Percentiles rank a stretch among this genome's conserved stretches.
Evolutionary conservation across 1,140 invertebrate genomes (phyloP).

Genomic region (Drosophila lacertosa): DNA sequence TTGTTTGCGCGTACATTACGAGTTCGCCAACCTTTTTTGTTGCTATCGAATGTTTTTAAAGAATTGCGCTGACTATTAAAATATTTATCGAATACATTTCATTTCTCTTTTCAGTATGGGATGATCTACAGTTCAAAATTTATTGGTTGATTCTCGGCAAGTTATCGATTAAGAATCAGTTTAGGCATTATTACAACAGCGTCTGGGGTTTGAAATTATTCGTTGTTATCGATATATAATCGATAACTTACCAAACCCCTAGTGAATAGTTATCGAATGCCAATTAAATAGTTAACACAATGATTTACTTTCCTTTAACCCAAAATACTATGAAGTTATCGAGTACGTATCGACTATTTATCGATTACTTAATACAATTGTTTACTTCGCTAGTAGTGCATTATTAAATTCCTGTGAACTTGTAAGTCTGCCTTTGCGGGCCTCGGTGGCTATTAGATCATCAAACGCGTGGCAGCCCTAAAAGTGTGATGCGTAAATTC

Average conservation of each 20-base stretch:
- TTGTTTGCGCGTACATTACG: background rate
- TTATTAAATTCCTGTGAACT: background rate
- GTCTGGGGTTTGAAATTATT: too few relatives aligned
- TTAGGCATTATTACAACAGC: too few relatives aligned
- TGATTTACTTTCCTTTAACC: too few relatives aligned
- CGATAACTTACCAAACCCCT: too few relatives aligned
- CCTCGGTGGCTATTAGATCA: constrained; percentile 29
- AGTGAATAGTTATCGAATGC: too few relatives aligned
- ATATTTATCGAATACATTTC: background rate
- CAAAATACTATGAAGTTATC: too few relatives aligned
- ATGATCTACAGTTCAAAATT: too few relatives aligned
- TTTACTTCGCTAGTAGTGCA: background rate
- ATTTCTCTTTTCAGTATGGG: background rate
- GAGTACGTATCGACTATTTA: background rate
- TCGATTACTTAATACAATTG: background rate
- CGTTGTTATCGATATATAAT: too few relatives aligned
- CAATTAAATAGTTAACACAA: too few relatives aligned
- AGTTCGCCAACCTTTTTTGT: constrained; percentile 3
- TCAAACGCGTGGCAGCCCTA: constrained; percentile 27
- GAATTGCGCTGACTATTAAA: too few relatives aligned
- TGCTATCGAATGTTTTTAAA: background rate
- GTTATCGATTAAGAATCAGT: too few relatives aligned
- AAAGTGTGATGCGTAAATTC: constrained; percentile 21
- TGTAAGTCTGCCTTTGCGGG: background rate
- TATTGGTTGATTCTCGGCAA: too few relatives aligned